Percentiles rank a stretch among this genome's conserved stretches.
Evolutionary conservation across 2,113 vertebrate genomes (phyloP).

Genomic region (Callopanchax toddi): DNA sequence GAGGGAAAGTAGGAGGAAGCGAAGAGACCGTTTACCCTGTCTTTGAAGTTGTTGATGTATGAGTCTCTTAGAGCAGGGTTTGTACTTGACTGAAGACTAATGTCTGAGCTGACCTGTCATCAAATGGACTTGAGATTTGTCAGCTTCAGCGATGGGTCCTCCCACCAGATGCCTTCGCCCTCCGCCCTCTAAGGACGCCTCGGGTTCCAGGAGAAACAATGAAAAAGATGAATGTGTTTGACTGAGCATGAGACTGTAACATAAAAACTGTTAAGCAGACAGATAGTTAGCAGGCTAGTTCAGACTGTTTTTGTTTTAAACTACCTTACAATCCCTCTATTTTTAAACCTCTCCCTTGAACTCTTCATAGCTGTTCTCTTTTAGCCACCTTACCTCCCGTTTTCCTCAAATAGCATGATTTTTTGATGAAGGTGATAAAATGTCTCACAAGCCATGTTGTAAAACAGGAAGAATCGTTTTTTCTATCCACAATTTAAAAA

Average conservation of each 20-base stretch:
- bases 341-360: slow-evolving; percentile 57
- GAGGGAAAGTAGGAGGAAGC: slow-evolving; percentile 31
- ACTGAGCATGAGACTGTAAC: slow-evolving; percentile 48
- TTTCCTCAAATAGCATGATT: slow-evolving; percentile 61
- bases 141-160: slow-evolving; percentile 58
- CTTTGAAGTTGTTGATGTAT: slow-evolving; percentile 71
- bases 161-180: slow-evolving; percentile 78
- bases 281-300: slow-evolving; percentile 59
- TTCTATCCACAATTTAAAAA: slow-evolving; percentile 18
- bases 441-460: slow-evolving; percentile 37
- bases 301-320: slow-evolving; percentile 54
- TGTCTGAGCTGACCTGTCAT: slow-evolving; percentile 10
- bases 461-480: slow-evolving; percentile 11
- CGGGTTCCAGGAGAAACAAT: slow-evolving; percentile 38
- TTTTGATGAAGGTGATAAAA: slow-evolving; percentile 35
- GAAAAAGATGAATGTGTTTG: slow-evolving; percentile 33
- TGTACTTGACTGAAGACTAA: slow-evolving; percentile 37
- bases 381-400: slow-evolving; percentile 38
- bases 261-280: slow-evolving; percentile 31
- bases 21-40: slow-evolving; percentile 56
- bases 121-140: slow-evolving; percentile 45
- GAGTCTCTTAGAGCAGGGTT: slow-evolving; percentile 47
- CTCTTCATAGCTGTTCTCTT: slow-evolving; percentile 40
- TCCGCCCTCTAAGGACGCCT: slow-evolving; percentile 60
- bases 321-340: slow-evolving; percentile 39